Percentiles rank a stretch among this genome's conserved stretches.
Conservation (phyloP, 2,797 vertebrate genomes). For the Adelosebastes latens region DNA sequence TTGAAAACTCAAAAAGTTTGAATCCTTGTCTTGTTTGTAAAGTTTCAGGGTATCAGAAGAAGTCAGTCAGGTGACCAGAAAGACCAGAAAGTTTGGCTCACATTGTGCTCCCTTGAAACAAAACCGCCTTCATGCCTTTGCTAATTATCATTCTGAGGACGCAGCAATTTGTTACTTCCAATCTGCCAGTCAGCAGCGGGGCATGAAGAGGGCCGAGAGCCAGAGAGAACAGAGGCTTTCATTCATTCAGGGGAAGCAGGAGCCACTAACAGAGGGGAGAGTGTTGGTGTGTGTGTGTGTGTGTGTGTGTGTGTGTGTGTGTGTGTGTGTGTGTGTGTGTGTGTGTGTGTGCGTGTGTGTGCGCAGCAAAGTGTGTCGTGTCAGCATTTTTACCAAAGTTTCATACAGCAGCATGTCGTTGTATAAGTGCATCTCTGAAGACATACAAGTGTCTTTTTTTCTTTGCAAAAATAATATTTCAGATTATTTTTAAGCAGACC, state of each 20-base stretch:
- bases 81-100: slow-evolving; percentile 84
- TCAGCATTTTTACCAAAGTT: background rate
- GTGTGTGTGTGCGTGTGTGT: slow-evolving; percentile 1
- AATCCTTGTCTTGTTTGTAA: slow-evolving; percentile 23
- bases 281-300: slow-evolving; percentile 40
- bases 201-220: slow-evolving; percentile 91
- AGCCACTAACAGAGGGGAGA: slow-evolving; percentile 47
- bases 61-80: slow-evolving; percentile 84
- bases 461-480: background rate
- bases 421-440: background rate
- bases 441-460: background rate
- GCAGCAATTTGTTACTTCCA: slow-evolving; percentile 99
- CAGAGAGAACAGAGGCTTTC: slow-evolving; percentile 86
- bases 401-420: background rate
- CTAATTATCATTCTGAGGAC: slow-evolving; percentile 99
- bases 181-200: slow-evolving; percentile 93
- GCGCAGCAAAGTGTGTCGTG: too few species aligned
- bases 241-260: slow-evolving; percentile 81
- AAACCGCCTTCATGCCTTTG: slow-evolving; percentile 93
- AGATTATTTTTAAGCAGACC: slow-evolving; percentile 8
- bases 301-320: slow-evolving; percentile 18
- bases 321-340: slow-evolving; percentile 15
- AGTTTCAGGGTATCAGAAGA: slow-evolving; percentile 53
- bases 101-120: slow-evolving; percentile 89
- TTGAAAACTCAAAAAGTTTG: slow-evolving; percentile 20